Evolutionary conservation across 1,140 invertebrate genomes (phyloP), one percentile per base, ranked within the genome.

Genomic region (Bombus confusus): DNA sequence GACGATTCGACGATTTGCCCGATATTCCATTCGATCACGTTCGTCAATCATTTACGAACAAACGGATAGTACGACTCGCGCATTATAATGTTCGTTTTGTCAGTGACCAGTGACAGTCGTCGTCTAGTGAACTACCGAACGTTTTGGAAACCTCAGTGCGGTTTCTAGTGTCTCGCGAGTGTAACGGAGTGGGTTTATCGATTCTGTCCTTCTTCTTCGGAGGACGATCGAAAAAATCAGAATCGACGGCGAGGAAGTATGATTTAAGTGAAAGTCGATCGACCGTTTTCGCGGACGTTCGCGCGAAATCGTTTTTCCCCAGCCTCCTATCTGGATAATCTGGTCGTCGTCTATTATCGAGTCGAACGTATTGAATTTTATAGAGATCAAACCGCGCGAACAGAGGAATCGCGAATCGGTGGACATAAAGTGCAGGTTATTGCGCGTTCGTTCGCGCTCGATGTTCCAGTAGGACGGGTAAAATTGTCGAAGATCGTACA

Each of bases 201-300:
- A 41, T 57, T 31, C n/a, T 66, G 25, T 12, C 31, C 28, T 43
- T 25, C 25, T 12, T 39, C 37, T n/a, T 64, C 43, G 15, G 37
- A 8, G 47, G 47, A 66, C 12, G 43, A 41, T 34, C 6, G 34
- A 39, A 39, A 15, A 31, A 41, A 59, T 37, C 1, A 3, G 41
- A n/a, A 34, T 57, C 37, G n/a, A 43, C 22, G 37, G 52, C 25
- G n/a, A 41, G 72, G 52, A 76, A 39, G 41, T 28, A 34, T 5
- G 39, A 39, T 47, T 37, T 43, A 22, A 71, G 76, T 72, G 83
- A 79, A 84, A 79, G 87, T 76, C 69, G 72, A 81, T 74, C 79
- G 71, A n/a, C 9, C 37, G 71, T 62, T 62, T 62, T 12, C 59
- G 12, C 59, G 59, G 28, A n/a, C 52, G 57, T 62, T 62, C 28